Evolutionary conservation across 2,888 invertebrate species (phyloP).

Genomic region (Pherbina coryleti): DNA sequence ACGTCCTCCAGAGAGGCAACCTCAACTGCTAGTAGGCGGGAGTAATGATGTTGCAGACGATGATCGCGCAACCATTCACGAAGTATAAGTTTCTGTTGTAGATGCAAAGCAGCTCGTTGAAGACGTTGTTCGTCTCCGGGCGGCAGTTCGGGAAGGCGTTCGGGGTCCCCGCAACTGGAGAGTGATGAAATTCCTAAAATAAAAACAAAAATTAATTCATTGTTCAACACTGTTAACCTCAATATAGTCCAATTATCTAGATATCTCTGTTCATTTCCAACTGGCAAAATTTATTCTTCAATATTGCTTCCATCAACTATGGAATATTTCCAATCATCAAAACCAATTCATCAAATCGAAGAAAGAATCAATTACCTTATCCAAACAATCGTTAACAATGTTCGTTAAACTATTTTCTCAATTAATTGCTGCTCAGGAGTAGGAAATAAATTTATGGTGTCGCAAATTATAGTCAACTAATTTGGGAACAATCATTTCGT

Average conservation of each 20-base stretch:
- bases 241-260: no score
- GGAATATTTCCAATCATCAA: no score
- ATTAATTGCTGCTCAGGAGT: neutral
- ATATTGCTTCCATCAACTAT: no score
- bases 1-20: conserved; percentile 90
- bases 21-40: conserved; percentile 82
- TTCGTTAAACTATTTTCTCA: neutral
- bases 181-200: conserved; percentile 83
- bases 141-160: conserved; percentile 82
- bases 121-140: conserved; percentile 86
- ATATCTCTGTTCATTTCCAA: no score
- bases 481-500: conserved; percentile 45
- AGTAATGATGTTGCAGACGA: conserved; percentile 80
- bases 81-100: conserved; percentile 87
- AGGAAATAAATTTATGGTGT: conserved; percentile 8
- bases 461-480: conserved; percentile 50
- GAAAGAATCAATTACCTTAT: no score
- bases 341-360: no score
- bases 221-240: no score
- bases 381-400: no score
- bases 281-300: no score
- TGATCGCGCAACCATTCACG: conserved; percentile 87
- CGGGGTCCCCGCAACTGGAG: conserved; percentile 84
- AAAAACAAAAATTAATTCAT: neutral
- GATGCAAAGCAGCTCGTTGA: conserved; percentile 82